Base-by-base conservation (phyloP, 2,888 invertebrate species). In the Chrysodeixis includens region DNA sequence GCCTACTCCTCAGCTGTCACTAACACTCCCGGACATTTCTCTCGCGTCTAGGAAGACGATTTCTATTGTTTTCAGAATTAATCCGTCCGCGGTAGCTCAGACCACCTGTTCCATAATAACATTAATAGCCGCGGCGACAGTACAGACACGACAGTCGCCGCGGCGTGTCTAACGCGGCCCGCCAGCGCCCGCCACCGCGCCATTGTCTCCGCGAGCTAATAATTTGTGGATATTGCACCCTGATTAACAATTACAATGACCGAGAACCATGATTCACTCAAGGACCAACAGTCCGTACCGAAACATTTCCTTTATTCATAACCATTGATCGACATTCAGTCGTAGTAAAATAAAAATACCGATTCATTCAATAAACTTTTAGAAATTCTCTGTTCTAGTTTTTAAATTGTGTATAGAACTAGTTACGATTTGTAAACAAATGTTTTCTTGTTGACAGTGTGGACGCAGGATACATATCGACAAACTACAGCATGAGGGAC, bases 401-500 rank as follows among this genome's bases (percentile, higher is more conserved):
- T 53, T 22, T 53, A 1, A 16, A 40, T 22, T 9, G 14, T 22
- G 30, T 20, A 20, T 20, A 10, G 40, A 10, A 12, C 22, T 30
- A 1, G 14, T 49, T 32, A 32, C 7, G 16, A 16, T 7, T 32
- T 6, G 30, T 30, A 40, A 30, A 44, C 16, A 40, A 26, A 51
- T 51, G 44, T 63, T 69, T 63, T 74, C 86, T 86, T 88, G 83
- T 87, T 92, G 80, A 14, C 92, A 94, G 94, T 90, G 92, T 86
- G 81, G 93, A 93, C 85, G 90, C 90, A 73, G 94, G 92, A 72
- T 94, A 93, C 73, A 91, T 88, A 60, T 74, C 92, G 20, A 88
- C 93, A n/a, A 92, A 87, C 85, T 93, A 91, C 89, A 90, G 90
- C 81, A 94, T 94, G 94, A 89, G 93, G 75, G 93, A 93, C 79